Conservation (phyloP, 2,888 invertebrate genomes). For the Drosophila peninsularis region DNA sequence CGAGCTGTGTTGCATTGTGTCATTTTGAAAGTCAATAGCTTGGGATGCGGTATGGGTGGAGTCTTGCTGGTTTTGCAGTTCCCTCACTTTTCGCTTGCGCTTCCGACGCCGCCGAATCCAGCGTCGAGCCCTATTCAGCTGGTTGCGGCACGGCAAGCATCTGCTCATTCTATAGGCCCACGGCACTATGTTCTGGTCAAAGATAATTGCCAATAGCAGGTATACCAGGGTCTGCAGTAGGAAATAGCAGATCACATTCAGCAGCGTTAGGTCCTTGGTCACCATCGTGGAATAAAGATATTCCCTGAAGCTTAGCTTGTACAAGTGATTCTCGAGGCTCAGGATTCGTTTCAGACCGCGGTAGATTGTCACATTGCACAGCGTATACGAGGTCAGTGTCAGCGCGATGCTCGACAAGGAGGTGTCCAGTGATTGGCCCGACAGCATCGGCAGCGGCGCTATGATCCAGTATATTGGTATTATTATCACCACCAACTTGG, state of each 20-base stretch:
- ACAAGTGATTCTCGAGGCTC: constrained; percentile 16
- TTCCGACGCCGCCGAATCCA: background rate
- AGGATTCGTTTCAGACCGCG: constrained; percentile 43
- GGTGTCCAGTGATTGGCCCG: constrained; percentile 7
- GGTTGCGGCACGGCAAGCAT: constrained; percentile 5
- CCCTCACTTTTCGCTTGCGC: background rate
- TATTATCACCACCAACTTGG: constrained; percentile 30
- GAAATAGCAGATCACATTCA: constrained; percentile 34
- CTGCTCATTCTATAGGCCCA: background rate
- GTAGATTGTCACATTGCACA: constrained; percentile 59
- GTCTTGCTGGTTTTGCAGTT: background rate
- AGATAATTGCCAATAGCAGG: constrained; percentile 20
- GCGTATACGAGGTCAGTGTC: background rate
- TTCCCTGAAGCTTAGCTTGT: background rate
- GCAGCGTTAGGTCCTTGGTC: constrained; percentile 21
- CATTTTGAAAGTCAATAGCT: too few species aligned
- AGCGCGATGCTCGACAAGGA: background rate
- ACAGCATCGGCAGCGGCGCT: constrained; percentile 46
- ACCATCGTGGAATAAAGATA: constrained; percentile 22
- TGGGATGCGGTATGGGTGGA: background rate
- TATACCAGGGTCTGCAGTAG: constrained; percentile 37
- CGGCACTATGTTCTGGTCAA: constrained; percentile 26
- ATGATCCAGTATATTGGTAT: constrained; percentile 58
- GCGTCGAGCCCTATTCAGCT: background rate
- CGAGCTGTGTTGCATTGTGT: fast-evolving